phyloP scores from a whole-genome alignment of 2,888 invertebrate genomes.

The Ichneumoninae sp. region DNA sequence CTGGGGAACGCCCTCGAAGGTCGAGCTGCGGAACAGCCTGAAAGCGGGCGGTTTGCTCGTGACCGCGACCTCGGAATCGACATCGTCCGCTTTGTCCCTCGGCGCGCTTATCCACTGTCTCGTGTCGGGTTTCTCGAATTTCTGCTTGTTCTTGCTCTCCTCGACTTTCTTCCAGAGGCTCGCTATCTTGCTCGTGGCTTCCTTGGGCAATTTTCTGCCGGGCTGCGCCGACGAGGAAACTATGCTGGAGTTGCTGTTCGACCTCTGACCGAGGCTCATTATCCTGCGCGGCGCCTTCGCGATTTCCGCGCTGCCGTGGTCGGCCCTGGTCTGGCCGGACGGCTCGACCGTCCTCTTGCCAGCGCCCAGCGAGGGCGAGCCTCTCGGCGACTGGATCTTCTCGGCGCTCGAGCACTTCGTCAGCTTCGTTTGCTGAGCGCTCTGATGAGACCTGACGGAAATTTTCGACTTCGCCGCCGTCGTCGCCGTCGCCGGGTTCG shows the following conservation, averaged over 20 bases:
- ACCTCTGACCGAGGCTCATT: conserved; percentile 77
- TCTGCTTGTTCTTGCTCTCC: conserved; percentile 87
- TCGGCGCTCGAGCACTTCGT: conserved; percentile 74
- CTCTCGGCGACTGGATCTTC: conserved; percentile 70
- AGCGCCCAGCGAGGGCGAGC: conserved; percentile 63
- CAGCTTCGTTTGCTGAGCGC: conserved; percentile 70
- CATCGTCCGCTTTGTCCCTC: conserved; percentile 59
- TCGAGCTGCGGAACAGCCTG: conserved; percentile 87
- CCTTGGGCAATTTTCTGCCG: conserved; percentile 85
- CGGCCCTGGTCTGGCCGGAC: conserved; percentile 26
- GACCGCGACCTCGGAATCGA: conserved; percentile 52
- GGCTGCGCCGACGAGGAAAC: conserved; percentile 84
- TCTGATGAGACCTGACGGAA: conserved; percentile 70
- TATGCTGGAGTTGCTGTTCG: conserved; percentile 88
- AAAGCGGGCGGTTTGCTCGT: conserved; percentile 70
- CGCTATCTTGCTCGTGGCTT: conserved; percentile 92
- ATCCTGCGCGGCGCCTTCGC: conserved; percentile 64
- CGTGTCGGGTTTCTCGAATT: conserved; percentile 86
- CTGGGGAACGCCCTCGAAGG: conserved; percentile 86
- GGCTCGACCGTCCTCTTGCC: conserved; percentile 57
- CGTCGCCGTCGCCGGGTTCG: conserved; percentile 60
- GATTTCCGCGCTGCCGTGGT: conserved; percentile 68
- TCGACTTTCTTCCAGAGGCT: conserved; percentile 93
- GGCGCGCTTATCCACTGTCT: conserved; percentile 87
- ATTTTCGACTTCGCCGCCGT: conserved; percentile 74